A percentile compares a stretch with the other conserved stretches of the same genome.
These are phyloP conservation scores for Labia minor DNA, from an alignment of 2,888 invertebrate species.

Conservation along the genomic window DNA sequence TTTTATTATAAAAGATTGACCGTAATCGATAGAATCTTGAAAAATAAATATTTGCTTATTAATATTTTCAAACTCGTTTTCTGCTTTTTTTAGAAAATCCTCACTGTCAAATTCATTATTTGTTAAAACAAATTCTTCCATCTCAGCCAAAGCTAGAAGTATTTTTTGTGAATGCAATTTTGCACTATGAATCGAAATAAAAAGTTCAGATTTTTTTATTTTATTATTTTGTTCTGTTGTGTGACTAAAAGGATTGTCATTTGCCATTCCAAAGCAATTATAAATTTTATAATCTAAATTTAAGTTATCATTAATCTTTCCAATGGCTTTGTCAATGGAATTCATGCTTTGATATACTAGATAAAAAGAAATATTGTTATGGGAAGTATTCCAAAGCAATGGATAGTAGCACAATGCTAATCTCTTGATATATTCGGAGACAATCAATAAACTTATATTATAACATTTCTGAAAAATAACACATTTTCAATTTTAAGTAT, in stretches of 20 bases:
- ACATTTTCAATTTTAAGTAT: background rate
- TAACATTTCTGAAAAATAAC: background rate
- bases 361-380: background rate
- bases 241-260: background rate
- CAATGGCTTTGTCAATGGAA: background rate
- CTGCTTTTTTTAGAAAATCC: background rate
- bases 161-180: background rate
- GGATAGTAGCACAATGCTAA: background rate
- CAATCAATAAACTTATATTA: background rate
- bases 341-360: background rate
- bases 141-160: background rate
- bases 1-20: background rate
- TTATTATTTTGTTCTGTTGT: background rate
- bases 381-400: background rate
- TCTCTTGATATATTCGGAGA: background rate
- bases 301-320: background rate
- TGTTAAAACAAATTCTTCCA: background rate
- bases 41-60: background rate
- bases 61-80: background rate
- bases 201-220: background rate
- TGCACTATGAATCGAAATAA: background rate
- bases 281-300: background rate
- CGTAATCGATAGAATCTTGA: background rate
- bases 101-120: background rate
- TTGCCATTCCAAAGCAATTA: background rate